These are phyloP conservation scores for Altica lythri DNA, from an alignment of 2,888 invertebrate species.

Conservation along the genomic window DNA sequence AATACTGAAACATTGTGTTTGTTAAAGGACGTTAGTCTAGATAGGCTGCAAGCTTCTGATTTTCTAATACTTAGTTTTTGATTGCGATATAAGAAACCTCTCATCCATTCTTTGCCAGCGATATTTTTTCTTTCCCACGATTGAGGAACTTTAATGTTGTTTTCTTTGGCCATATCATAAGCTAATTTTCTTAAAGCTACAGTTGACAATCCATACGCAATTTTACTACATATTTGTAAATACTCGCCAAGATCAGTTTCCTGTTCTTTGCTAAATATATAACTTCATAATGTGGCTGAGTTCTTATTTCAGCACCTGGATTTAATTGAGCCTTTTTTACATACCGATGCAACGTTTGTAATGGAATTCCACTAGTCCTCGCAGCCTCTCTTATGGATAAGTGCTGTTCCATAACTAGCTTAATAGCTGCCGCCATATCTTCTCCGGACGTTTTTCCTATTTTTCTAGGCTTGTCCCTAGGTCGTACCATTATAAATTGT, in stretches of 20 bases:
- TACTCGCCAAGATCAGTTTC: background rate
- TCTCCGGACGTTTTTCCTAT: slow-evolving; percentile 9
- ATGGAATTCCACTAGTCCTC: slow-evolving; percentile 1
- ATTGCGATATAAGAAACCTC: slow-evolving; percentile 21
- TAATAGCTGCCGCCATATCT: slow-evolving; percentile 4
- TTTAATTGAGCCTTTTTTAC: slow-evolving; percentile 1
- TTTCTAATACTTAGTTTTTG: slow-evolving; percentile 16
- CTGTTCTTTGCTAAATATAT: background rate
- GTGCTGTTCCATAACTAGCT: slow-evolving; percentile 3
- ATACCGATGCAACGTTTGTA: slow-evolving; percentile 4
- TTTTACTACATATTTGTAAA: slow-evolving; percentile 6
- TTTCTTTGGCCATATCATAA: slow-evolving; percentile 20
- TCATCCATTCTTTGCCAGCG: slow-evolving; percentile 28
- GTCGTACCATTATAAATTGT: background rate
- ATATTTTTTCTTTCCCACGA: slow-evolving; percentile 53
- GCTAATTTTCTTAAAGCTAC: slow-evolving; percentile 21
- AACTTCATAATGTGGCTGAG: background rate
- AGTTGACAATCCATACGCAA: slow-evolving; percentile 15
- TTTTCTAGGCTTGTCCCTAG: slow-evolving; percentile 1
- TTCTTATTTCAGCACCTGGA: background rate
- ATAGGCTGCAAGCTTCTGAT: slow-evolving; percentile 20
- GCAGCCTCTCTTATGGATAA: slow-evolving; percentile 9
- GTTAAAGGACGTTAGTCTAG: slow-evolving; percentile 11
- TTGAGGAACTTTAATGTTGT: slow-evolving; percentile 21
- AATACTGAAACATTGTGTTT: slow-evolving; percentile 24